Conservation (phyloP, 1,140 invertebrate genomes). For the Hylyphantes graminicola region DNA sequence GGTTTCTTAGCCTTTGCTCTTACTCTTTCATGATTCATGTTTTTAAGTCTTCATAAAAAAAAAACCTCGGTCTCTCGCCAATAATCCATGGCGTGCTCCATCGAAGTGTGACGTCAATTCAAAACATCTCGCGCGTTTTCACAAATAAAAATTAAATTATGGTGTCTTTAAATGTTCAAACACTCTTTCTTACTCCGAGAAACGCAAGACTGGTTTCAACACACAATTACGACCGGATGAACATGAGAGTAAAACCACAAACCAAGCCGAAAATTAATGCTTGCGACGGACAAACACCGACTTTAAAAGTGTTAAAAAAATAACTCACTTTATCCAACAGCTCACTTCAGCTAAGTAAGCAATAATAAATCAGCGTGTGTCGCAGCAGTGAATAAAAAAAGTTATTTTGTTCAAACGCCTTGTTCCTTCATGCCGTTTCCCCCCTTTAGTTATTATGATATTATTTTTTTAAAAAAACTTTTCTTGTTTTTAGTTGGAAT, state of each 20-base stretch:
- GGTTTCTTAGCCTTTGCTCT: no score
- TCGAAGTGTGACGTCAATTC: no score
- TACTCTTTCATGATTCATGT: no score
- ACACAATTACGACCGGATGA: constrained; percentile 4
- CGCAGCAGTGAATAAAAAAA: neutral
- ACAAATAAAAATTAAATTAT: no score
- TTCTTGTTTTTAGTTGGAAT: neutral
- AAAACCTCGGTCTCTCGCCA: no score
- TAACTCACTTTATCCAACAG: constrained; percentile 20
- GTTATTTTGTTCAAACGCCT: constrained; percentile 25
- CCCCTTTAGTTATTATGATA: no score
- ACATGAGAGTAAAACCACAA: neutral
- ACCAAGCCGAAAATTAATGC: constrained; percentile 2
- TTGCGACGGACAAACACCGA: constrained; percentile 31
- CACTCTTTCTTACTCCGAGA: no score
- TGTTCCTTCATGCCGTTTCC: neutral
- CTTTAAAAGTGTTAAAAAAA: constrained; percentile 41
- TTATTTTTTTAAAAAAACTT: neutral
- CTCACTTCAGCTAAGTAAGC: constrained; percentile 37
- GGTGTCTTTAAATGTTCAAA: no score
- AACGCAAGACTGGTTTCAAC: neutral
- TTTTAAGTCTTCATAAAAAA: no score
- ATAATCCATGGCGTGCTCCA: no score
- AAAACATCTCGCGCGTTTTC: no score
- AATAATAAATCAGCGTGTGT: constrained; percentile 27